Evolutionary conservation across 2,888 invertebrate genomes (phyloP).

Genomic region (Plutella xylostella): DNA sequence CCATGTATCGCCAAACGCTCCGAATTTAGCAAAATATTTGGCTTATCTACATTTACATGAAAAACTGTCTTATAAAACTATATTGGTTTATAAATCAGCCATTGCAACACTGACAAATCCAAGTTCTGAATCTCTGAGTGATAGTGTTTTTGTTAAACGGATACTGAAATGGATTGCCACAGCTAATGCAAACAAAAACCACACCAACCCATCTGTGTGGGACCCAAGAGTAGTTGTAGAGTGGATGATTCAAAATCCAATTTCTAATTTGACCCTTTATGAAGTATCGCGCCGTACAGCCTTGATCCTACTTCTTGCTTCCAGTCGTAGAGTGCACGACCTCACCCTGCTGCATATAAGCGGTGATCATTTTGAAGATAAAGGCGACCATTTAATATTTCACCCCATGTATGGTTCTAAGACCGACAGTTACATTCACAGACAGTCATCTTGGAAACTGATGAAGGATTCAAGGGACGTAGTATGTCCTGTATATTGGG

Average conservation of each 20-base stretch:
- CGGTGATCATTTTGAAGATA: conserved; percentile 13
- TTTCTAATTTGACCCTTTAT: conserved; percentile 8
- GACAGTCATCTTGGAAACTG: conserved; percentile 12
- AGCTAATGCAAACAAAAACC: neutral
- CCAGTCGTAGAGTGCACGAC: conserved; percentile 19
- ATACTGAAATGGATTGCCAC: neutral
- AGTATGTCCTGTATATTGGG: conserved; percentile 12
- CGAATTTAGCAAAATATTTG: neutral
- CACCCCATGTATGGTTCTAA: conserved; percentile 5
- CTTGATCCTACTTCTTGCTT: conserved; percentile 15
- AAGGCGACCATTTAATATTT: conserved; percentile 12
- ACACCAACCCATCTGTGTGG: neutral
- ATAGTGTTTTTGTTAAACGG: neutral
- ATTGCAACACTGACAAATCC: neutral
- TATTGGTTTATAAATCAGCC: neutral
- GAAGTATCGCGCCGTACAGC: conserved; percentile 14
- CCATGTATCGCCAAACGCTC: neutral
- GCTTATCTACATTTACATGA: neutral
- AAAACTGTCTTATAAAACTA: neutral
- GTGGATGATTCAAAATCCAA: neutral
- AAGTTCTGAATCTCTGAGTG: neutral
- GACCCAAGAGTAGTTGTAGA: neutral
- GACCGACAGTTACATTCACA: conserved; percentile 2
- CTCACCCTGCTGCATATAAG: conserved; percentile 15
- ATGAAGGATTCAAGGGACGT: neutral